Evolutionary conservation across 2,888 invertebrate species (phyloP).

Genomic region (Onchidella celtica): DNA sequence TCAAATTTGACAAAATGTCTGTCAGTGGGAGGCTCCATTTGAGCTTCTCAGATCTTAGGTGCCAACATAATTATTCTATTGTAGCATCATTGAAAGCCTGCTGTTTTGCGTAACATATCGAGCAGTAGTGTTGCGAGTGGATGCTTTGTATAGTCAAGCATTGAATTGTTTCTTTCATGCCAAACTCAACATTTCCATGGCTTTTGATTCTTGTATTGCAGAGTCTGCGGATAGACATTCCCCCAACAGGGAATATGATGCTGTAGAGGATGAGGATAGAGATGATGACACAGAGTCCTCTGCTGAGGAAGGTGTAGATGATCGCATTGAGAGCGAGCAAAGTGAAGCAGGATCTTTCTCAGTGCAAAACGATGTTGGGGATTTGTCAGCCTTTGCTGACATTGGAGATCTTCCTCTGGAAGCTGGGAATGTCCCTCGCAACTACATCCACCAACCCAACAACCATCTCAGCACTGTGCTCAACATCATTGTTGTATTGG

Average conservation of each 20-base stretch:
- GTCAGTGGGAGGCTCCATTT: no score
- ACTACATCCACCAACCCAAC: conserved; percentile 56
- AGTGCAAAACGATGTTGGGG: conserved; percentile 52
- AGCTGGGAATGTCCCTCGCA: conserved; percentile 51
- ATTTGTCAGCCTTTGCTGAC: conserved; percentile 53
- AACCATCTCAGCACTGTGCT: conserved; percentile 54
- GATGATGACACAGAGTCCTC: conserved; percentile 53
- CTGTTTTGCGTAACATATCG: no score
- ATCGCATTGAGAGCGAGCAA: conserved; percentile 59
- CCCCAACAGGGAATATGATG: neutral
- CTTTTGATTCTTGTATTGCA: no score
- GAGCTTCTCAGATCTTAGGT: no score
- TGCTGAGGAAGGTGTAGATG: conserved; percentile 51
- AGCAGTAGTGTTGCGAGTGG: no score
- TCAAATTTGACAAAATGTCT: no score
- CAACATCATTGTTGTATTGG: conserved; percentile 52
- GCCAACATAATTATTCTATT: no score
- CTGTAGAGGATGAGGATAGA: conserved; percentile 31
- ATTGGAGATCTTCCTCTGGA: conserved; percentile 57
- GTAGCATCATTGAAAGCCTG: no score
- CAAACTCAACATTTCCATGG: no score
- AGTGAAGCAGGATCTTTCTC: conserved; percentile 53
- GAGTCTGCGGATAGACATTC: neutral
- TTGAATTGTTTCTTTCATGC: no score
- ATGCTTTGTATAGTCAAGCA: no score